phyloP scores from a whole-genome alignment of 2,113 vertebrate genomes.

The Heterotis niloticus region DNA sequence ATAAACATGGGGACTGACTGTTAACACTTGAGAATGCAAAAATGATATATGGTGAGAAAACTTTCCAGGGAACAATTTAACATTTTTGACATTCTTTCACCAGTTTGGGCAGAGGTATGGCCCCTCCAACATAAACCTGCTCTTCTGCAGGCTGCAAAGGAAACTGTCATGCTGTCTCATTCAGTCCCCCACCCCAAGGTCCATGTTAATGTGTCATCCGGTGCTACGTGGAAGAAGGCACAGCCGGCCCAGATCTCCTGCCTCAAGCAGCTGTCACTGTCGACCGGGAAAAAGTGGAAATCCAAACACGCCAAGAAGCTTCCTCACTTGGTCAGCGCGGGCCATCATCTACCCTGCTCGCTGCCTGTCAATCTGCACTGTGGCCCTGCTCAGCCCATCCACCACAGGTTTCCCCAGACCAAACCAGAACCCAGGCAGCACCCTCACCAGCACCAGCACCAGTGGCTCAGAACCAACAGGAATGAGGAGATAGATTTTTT shows the following conservation, averaged over 20 bases:
- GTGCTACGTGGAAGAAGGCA: neutral
- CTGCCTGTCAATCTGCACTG: neutral
- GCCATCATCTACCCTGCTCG: neutral
- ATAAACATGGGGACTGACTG: too few species aligned
- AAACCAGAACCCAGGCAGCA: neutral
- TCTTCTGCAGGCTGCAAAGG: too few species aligned
- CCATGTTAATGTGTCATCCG: neutral
- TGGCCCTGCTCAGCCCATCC: neutral
- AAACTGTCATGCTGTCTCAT: too few species aligned
- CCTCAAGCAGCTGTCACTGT: slow-evolving; percentile 40
- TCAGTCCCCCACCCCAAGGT: too few species aligned
- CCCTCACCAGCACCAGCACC: neutral
- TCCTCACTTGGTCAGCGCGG: neutral
- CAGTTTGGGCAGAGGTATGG: too few species aligned
- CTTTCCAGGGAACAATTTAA: too few species aligned
- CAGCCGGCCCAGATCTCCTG: neutral
- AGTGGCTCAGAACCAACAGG: too few species aligned
- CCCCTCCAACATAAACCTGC: neutral
- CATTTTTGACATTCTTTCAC: too few species aligned
- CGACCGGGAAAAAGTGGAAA: slow-evolving; percentile 39
- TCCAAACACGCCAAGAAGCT: slow-evolving; percentile 27
- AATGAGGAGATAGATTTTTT: too few species aligned
- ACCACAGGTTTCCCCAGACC: neutral
- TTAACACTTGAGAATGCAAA: too few species aligned
- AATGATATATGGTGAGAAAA: too few species aligned